Evolutionary conservation across 2,797 vertebrate genomes (phyloP).

Genomic region (Darevskia nairensis): DNA sequence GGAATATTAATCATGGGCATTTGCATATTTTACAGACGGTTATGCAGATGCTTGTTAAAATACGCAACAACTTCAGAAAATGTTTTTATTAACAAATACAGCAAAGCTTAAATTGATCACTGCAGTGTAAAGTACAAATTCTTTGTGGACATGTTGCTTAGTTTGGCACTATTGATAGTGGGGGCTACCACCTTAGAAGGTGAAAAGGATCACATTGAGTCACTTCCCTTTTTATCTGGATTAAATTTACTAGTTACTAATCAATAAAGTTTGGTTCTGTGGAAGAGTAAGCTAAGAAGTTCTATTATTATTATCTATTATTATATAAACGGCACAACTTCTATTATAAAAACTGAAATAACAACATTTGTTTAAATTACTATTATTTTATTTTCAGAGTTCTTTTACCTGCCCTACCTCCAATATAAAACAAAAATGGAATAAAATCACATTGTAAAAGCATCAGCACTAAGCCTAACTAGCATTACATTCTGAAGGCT

Average conservation of each 20-base stretch:
- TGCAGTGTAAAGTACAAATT: not conserved
- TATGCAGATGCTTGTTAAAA: slow-evolving; percentile 80
- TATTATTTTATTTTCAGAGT: no score
- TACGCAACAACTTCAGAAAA: slow-evolving; percentile 79
- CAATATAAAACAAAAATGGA: no score
- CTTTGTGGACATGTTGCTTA: not conserved
- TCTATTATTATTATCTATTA: no score
- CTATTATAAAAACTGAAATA: no score
- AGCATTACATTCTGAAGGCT: no score
- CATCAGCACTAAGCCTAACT: no score
- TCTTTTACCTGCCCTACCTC: no score
- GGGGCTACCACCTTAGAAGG: not conserved
- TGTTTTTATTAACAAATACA: slow-evolving; percentile 65
- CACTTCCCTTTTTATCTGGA: not conserved
- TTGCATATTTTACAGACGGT: slow-evolving; percentile 82
- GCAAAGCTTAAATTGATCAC: slow-evolving; percentile 11
- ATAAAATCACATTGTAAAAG: no score
- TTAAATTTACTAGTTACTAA: not conserved
- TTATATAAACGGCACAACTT: no score
- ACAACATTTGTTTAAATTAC: no score
- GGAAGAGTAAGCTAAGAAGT: not conserved
- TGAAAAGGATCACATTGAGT: not conserved
- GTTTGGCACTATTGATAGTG: slow-evolving; percentile 18
- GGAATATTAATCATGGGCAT: slow-evolving; percentile 84
- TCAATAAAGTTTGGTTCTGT: not conserved